Percentiles rank a stretch among this genome's conserved stretches.
Conservation (phyloP, 2,888 invertebrate genomes). For the Drosophila parthenogenetica region DNA sequence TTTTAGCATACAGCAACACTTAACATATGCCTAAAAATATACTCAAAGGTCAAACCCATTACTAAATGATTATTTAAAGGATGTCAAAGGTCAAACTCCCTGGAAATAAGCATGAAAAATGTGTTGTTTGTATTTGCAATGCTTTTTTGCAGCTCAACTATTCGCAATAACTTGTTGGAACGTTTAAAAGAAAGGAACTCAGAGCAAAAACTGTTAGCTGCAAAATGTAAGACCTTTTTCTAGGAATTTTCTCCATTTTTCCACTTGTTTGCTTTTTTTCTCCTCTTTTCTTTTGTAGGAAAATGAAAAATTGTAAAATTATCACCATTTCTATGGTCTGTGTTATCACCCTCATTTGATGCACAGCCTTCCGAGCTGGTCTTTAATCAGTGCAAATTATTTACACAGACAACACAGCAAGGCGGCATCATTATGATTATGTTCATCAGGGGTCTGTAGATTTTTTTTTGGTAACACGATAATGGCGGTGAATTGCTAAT, state of each 20-base stretch:
- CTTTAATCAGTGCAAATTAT: constrained; percentile 61
- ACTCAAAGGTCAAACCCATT: constrained; percentile 21
- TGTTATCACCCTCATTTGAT: constrained; percentile 27
- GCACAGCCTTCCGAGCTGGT: constrained; percentile 41
- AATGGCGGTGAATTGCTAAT: constrained; percentile 39
- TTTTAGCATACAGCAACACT: neutral
- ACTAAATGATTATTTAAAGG: neutral
- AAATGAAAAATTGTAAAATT: constrained; percentile 40
- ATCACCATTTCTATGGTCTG: too few species aligned
- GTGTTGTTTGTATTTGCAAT: too few species aligned
- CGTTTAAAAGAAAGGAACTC: neutral
- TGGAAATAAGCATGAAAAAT: neutral
- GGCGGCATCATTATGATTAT: constrained; percentile 1
- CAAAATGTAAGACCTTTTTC: constrained; percentile 25
- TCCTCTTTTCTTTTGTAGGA: neutral
- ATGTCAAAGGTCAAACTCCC: constrained; percentile 23
- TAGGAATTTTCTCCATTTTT: neutral
- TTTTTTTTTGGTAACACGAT: constrained; percentile 7
- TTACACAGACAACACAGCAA: constrained; percentile 42
- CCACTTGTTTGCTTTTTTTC: neutral
- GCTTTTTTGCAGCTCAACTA: too few species aligned
- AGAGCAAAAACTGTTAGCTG: constrained; percentile 12
- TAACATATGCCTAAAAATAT: neutral
- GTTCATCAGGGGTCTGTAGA: neutral
- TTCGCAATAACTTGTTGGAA: too few species aligned